Evolutionary conservation across 2,113 vertebrate genomes (phyloP).

Genomic region (Motacilla alba): DNA sequence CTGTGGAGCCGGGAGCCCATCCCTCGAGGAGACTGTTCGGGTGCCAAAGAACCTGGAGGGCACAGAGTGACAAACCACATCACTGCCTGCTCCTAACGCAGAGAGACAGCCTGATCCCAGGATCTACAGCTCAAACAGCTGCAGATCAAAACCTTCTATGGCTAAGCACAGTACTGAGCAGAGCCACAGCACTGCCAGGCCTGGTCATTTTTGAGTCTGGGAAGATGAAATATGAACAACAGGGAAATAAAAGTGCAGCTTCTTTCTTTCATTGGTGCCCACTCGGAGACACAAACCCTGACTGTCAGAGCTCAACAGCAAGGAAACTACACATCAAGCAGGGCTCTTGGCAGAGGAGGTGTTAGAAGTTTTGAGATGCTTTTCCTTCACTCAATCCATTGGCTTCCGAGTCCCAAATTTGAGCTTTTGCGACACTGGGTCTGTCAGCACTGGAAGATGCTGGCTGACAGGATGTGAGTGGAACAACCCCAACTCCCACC

Average conservation of each 20-base stretch:
- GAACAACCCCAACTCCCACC: not conserved
- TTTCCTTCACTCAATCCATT: not conserved
- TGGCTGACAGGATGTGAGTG: not conserved
- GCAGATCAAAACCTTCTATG: not conserved
- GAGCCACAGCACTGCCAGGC: not conserved
- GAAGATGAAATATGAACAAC: not conserved
- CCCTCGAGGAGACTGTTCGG: slow-evolving; percentile 72
- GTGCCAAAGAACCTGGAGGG: slow-evolving; percentile 52
- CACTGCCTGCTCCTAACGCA: not conserved
- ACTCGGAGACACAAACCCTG: not conserved
- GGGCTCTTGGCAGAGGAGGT: not conserved
- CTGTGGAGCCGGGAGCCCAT: slow-evolving; percentile 93
- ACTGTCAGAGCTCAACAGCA: not conserved
- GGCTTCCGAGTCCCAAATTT: not conserved
- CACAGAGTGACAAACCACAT: not conserved
- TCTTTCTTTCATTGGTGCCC: not conserved
- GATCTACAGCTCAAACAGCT: not conserved
- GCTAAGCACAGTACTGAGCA: not conserved
- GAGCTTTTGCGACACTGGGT: not conserved
- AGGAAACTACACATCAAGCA: not conserved
- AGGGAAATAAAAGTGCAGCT: not conserved
- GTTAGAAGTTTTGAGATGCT: not conserved
- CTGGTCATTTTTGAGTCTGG: not conserved
- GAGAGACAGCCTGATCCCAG: not conserved
- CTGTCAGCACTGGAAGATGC: not conserved